Evolutionary conservation across 2,888 invertebrate genomes (phyloP).

Genomic region (Hymenopus coronatus): DNA sequence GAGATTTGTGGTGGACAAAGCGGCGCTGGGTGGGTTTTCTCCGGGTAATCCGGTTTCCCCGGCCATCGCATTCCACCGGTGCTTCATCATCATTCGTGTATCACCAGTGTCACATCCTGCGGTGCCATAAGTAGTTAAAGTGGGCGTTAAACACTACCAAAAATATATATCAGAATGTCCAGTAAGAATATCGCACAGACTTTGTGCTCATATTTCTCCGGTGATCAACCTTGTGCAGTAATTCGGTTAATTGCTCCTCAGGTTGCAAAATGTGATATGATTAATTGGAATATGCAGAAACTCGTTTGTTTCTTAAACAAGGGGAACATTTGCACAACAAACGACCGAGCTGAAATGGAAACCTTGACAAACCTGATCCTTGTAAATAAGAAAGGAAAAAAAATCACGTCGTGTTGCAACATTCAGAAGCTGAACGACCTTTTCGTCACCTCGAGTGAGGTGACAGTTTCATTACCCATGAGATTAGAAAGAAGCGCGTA

Average conservation of each 20-base stretch:
- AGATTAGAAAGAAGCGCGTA: not conserved
- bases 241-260: not conserved
- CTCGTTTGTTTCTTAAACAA: not conserved
- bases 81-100: too few relatives aligned
- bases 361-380: not conserved
- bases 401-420: not conserved
- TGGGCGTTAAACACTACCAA: too few relatives aligned
- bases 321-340: not conserved
- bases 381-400: not conserved
- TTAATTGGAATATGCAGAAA: not conserved
- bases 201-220: not conserved
- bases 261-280: not conserved
- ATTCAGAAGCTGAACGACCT: not conserved
- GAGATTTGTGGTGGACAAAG: too few relatives aligned
- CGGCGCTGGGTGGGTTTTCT: too few relatives aligned
- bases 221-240: not conserved
- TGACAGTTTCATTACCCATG: not conserved
- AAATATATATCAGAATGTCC: too few relatives aligned
- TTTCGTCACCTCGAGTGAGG: not conserved
- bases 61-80: too few relatives aligned
- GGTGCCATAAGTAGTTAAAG: too few relatives aligned
- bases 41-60: too few relatives aligned
- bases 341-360: not conserved
- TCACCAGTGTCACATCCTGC: too few relatives aligned
- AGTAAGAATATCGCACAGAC: too few relatives aligned